Percentiles rank a stretch among this genome's conserved stretches.
Evolutionary conservation across 2,797 vertebrate genomes (phyloP).

Genomic region (Tokudaia muenninki): DNA sequence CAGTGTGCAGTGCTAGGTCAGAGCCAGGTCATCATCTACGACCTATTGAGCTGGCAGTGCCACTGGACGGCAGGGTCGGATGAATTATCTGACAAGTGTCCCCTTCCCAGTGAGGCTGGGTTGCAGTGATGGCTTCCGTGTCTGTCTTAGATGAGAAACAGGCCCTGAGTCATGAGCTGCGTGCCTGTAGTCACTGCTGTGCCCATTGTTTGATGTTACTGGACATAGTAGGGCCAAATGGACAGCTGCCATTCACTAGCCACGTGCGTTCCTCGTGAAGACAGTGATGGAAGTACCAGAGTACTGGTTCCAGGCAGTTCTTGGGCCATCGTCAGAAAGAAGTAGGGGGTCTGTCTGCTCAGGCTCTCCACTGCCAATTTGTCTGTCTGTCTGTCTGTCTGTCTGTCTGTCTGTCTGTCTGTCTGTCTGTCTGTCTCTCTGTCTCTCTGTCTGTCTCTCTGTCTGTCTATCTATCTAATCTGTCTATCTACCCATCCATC

Average conservation of each 20-base stretch:
- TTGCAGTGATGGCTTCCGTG: rapidly evolving
- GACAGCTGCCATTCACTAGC: background rate
- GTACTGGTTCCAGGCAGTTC: background rate
- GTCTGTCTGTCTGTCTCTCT: background rate
- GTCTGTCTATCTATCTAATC: no score
- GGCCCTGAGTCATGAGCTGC: background rate
- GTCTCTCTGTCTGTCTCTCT: background rate
- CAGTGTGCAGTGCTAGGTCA: background rate
- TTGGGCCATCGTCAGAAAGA: background rate
- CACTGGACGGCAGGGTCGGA: rapidly evolving
- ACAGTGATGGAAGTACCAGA: background rate
- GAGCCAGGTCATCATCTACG: background rate
- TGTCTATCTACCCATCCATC: background rate
- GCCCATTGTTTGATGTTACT: background rate
- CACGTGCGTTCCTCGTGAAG: background rate
- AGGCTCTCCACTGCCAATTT: background rate
- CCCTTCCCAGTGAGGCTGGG: background rate
- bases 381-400: background rate
- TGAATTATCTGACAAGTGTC: background rate
- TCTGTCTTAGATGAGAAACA: background rate
- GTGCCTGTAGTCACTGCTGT: background rate
- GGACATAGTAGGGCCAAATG: background rate
- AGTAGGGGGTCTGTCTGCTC: background rate
- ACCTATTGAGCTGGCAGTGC: background rate
- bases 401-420: background rate